Evolutionary conservation across 2,888 invertebrate species (phyloP), one percentile per base, ranked within the genome.

Genomic region (Nemoura dubitans): DNA sequence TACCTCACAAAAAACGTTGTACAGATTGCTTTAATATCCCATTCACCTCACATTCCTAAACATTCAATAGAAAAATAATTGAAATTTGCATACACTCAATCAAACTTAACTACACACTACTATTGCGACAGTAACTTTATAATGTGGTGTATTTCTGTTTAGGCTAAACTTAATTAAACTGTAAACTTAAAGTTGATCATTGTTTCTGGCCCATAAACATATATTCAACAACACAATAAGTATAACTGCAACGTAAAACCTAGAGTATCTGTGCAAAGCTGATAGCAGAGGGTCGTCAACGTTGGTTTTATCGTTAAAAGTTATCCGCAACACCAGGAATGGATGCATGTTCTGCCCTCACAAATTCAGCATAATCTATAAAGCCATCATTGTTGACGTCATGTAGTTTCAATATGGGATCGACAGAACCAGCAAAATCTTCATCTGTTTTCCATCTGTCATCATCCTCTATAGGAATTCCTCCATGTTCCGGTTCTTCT

Each of bases 381-480:
- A 92, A 96, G 0, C 97, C 97, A 89, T 97, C 97, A 29, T 93
- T 92, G 90, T 97, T 94, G 30, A 92, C 90, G 90, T 97, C 97
- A 87, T 95, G 94, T 86, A 93, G 92, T 25, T 92, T 92, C 30
- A 97, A 90, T 0, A 96, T 94, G 14, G 94, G 92, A 89, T 96
- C 96, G 76, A 95, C 90, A 0, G 94, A 90, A 0, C 91, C 91
- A 88, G 92, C 92, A 0, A 95, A 89, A 80, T 93, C 92, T 0
- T 92, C 91, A 89, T 95, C 95, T 0, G 93, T 91, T 88, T 94
- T 93, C 0, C 90, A 89, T 29, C 84, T 59, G 0, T 88, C 28
- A 29, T 91, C 90, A n/a, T 91, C 89, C 27, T 91, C 91, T 25
- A 16, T 30, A n/a, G 28, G 59, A 59, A 59, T 59, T 3, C 59